Evolutionary conservation across 2,113 vertebrate species (phyloP).

Genomic region (Nestor notabilis): DNA sequence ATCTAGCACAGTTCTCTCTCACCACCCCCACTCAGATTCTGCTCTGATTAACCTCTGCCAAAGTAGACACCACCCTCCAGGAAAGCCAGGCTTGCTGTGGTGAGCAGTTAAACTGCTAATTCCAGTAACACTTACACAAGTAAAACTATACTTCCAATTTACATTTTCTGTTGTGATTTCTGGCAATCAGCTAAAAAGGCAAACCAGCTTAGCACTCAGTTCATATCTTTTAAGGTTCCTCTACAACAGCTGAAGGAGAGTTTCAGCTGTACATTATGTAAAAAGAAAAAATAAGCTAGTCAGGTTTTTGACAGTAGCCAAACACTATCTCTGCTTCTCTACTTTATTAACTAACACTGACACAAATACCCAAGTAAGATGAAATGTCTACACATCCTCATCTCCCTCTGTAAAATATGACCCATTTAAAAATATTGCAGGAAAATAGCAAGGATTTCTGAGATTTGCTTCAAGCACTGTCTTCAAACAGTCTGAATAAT

Average conservation of each 20-base stretch:
- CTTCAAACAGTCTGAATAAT: not conserved
- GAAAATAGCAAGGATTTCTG: not conserved
- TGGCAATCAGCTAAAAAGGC: not conserved
- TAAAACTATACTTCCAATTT: not conserved
- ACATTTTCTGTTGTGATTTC: not conserved
- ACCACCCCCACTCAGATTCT: not conserved
- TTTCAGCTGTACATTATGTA: not conserved
- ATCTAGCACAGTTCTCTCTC: not conserved
- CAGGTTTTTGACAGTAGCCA: not conserved
- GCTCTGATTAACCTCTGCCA: not conserved
- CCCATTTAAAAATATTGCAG: not conserved
- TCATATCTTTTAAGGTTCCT: not conserved
- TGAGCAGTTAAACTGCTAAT: not conserved
- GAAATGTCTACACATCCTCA: not conserved
- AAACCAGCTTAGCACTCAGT: not conserved
- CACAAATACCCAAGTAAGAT: not conserved
- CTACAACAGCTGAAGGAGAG: not conserved
- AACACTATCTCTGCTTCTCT: not conserved
- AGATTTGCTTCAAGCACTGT: not conserved
- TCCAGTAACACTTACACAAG: not conserved
- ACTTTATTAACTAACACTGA: not conserved
- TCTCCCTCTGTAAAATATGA: not conserved
- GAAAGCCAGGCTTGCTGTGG: not conserved
- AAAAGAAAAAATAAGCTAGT: not conserved
- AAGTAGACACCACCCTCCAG: not conserved